These are phyloP conservation scores for Battus philenor DNA, from an alignment of 1,140 invertebrate species.

Conservation along the genomic window DNA sequence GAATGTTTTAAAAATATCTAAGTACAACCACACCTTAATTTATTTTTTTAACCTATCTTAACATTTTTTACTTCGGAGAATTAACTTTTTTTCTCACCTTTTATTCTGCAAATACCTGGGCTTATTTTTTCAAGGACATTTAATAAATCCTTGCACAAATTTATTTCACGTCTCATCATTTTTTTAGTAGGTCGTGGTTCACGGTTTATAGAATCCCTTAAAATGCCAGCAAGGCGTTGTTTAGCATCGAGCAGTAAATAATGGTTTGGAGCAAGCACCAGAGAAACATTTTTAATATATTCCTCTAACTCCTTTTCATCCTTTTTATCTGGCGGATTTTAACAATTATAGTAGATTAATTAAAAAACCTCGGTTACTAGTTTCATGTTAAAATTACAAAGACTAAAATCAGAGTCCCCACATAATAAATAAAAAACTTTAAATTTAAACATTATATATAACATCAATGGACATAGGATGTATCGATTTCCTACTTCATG, in stretches of 20 bases:
- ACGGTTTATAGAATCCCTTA: conserved; percentile 75
- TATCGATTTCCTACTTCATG: background rate
- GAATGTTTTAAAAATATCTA: no score
- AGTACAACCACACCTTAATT: no score
- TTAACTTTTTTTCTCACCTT: conserved; percentile 68
- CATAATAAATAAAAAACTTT: no score
- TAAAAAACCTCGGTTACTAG: no score
- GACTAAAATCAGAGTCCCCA: no score
- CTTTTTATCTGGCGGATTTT: conserved; percentile 53
- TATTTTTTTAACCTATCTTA: background rate
- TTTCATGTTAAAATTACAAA: no score
- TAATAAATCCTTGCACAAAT: conserved; percentile 81
- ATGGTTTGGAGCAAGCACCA: conserved; percentile 80
- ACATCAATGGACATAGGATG: background rate
- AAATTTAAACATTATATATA: background rate
- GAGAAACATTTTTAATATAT: conserved; percentile 76
- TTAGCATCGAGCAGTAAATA: conserved; percentile 80
- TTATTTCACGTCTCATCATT: conserved; percentile 78
- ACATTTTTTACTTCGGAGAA: background rate
- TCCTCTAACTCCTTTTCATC: conserved; percentile 76
- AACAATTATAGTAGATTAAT: no score
- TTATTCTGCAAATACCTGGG: conserved; percentile 84
- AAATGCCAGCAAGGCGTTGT: conserved; percentile 79
- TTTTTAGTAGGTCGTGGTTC: conserved; percentile 74
- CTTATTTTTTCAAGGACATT: conserved; percentile 80